These are phyloP conservation scores for Nanorana parkeri DNA, from an alignment of 2,113 vertebrate genomes.

Conservation along the genomic window DNA sequence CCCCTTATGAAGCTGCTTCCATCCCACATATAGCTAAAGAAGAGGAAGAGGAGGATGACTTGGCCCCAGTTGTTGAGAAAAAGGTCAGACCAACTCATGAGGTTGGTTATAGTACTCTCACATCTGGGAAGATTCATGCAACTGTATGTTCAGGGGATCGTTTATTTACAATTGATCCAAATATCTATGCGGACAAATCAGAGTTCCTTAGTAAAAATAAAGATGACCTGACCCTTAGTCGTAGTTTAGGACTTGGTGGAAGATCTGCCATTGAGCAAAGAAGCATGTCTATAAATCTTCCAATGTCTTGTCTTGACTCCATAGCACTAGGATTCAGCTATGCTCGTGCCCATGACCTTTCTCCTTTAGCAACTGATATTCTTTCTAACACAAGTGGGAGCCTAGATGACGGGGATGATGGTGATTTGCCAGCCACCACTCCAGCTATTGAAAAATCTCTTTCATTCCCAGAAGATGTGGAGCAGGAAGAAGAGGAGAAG, in stretches of 20 bases:
- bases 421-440: constrained; percentile 92
- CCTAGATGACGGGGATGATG: constrained; percentile 89
- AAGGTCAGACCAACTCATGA: constrained; percentile 69
- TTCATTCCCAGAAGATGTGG: constrained; percentile 79
- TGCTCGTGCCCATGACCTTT: constrained; percentile 85
- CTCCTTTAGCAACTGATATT: constrained; percentile 94
- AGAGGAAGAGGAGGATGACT: constrained; percentile 68
- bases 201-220: constrained; percentile 85
- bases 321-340: constrained; percentile 87
- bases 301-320: constrained; percentile 88
- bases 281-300: constrained; percentile 96
- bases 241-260: constrained; percentile 81
- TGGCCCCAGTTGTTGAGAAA: constrained; percentile 59
- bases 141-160: constrained; percentile 75
- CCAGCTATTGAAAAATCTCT: constrained; percentile 86
- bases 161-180: constrained; percentile 82
- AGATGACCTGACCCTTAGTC: constrained; percentile 93
- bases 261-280: constrained; percentile 94
- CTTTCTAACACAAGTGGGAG: constrained; percentile 94
- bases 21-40: constrained; percentile 64
- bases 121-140: constrained; percentile 74
- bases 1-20: constrained; percentile 64
- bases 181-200: constrained; percentile 78
- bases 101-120: constrained; percentile 84
- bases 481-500: constrained; percentile 65